Conservation (phyloP, 2,797 vertebrate genomes). For the Dipus sagitta region DNA sequence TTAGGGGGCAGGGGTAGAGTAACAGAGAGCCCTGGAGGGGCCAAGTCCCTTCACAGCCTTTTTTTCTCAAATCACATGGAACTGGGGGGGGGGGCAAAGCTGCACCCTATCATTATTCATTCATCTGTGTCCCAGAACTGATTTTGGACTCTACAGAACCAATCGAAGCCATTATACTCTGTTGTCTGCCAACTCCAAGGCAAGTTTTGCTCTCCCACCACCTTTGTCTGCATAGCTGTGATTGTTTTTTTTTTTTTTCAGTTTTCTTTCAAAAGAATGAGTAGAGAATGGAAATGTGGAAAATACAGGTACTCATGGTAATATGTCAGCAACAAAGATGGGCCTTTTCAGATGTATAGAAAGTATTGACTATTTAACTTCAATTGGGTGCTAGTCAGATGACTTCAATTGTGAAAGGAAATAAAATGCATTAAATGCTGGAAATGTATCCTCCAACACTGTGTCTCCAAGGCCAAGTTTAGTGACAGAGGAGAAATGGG, state of each 20-base stretch:
- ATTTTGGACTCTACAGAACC: slow-evolving; percentile 31
- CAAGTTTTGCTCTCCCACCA: not conserved
- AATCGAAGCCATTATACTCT: not conserved
- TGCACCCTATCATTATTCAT: not conserved
- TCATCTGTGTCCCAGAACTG: not conserved
- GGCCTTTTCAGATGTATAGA: not conserved
- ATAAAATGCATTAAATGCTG: not conserved
- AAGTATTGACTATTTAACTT: not conserved
- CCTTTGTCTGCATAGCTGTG: slow-evolving; percentile 45
- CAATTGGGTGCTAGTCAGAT: not conserved
- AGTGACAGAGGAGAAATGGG: not conserved
- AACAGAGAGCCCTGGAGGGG: not conserved
- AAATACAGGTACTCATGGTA: not conserved
- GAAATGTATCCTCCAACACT: not conserved
- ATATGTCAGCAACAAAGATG: not conserved
- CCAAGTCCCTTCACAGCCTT: not conserved
- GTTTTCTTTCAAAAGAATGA: slow-evolving; percentile 45
- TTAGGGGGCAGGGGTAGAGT: not conserved
- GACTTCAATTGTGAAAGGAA: not conserved
- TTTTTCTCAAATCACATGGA: not conserved
- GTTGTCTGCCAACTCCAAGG: not conserved
- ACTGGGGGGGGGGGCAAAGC: not conserved
- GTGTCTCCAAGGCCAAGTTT: not conserved
- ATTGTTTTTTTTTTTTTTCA: slow-evolving; percentile 31
- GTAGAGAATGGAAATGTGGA: slow-evolving; percentile 41